Evolutionary conservation across 1,140 invertebrate genomes (phyloP).

Genomic region (Lasioglossum baleicum): DNA sequence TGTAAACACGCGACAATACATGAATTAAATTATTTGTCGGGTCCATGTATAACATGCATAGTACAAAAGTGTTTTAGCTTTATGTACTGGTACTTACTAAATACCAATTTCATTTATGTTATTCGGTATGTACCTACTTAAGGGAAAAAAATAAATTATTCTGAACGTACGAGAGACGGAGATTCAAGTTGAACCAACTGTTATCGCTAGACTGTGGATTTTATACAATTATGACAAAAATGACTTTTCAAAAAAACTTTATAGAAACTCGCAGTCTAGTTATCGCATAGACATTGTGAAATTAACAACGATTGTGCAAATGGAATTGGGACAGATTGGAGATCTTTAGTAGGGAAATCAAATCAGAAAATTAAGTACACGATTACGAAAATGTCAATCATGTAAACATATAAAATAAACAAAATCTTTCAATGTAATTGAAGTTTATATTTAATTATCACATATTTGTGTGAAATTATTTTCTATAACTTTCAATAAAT

Average conservation of each 20-base stretch:
- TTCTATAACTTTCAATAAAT: too few species aligned
- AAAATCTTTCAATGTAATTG: not conserved
- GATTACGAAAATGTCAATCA: not conserved
- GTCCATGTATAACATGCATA: conserved; percentile 65
- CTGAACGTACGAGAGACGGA: conserved; percentile 47
- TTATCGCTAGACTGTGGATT: not conserved
- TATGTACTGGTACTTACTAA: conserved; percentile 68
- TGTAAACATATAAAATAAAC: conserved; percentile 28
- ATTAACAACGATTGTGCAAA: not conserved
- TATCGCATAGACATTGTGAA: not conserved
- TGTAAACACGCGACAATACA: conserved; percentile 52
- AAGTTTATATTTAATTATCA: not conserved
- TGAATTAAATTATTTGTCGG: conserved; percentile 70
- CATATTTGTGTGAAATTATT: not conserved
- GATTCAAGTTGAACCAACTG: conserved; percentile 3
- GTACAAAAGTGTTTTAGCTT: conserved; percentile 77
- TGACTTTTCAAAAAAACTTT: too few species aligned
- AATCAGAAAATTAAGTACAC: not conserved
- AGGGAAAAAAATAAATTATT: conserved; percentile 70
- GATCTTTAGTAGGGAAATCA: not conserved
- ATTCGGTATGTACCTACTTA: conserved; percentile 65
- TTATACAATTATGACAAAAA: too few species aligned
- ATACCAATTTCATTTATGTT: conserved; percentile 57
- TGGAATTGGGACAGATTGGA: not conserved
- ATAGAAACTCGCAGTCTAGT: too few species aligned